Percentiles rank a stretch among this genome's conserved stretches.
These are phyloP conservation scores for Odocoileus virginianus DNA, from an alignment of 2,113 vertebrate species.

Conservation along the genomic window DNA sequence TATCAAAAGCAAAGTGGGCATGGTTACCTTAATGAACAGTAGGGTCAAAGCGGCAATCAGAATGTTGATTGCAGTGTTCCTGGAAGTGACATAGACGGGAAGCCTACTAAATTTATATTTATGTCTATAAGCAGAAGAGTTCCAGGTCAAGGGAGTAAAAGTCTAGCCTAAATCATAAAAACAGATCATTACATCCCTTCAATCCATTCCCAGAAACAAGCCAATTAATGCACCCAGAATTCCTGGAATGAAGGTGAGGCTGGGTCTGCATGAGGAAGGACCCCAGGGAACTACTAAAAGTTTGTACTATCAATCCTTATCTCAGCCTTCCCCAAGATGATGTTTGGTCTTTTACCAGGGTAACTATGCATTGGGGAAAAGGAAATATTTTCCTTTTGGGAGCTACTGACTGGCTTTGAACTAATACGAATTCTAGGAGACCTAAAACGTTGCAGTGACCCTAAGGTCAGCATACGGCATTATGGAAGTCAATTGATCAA, in stretches of 20 bases:
- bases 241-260: not conserved
- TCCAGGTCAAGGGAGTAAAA: not conserved
- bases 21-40: not conserved
- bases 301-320: not conserved
- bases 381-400: not conserved
- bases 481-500: not conserved
- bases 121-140: not conserved
- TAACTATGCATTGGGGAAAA: not conserved
- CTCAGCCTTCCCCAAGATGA: not conserved
- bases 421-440: not conserved
- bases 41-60: not conserved
- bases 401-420: not conserved
- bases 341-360: not conserved
- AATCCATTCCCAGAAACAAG: not conserved
- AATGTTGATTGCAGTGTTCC: not conserved
- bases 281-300: not conserved
- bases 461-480: not conserved
- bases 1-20: not conserved
- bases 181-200: not conserved
- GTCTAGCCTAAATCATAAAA: not conserved
- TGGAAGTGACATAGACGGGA: not conserved
- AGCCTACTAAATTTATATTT: not conserved
- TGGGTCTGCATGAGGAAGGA: not conserved
- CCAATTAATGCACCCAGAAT: not conserved
- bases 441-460: not conserved